phyloP scores from a whole-genome alignment of 2,797 vertebrate species.

The Cirrhinus molitorella region DNA sequence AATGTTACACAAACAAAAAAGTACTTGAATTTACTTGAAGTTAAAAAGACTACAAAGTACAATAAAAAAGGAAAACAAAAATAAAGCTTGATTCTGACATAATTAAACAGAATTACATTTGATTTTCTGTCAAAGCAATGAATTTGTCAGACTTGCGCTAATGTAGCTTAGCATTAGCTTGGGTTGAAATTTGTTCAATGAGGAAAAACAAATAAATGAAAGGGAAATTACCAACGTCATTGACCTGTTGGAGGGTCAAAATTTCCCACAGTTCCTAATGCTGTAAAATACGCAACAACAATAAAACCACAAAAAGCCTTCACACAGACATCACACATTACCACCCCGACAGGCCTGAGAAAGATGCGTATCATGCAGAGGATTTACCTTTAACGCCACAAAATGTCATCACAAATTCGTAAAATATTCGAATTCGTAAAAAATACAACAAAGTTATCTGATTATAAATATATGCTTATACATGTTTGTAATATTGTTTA shows the following conservation, averaged over 20 bases:
- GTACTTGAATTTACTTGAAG: neutral
- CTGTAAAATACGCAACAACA: slow-evolving; percentile 99
- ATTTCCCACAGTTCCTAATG: slow-evolving; percentile 99
- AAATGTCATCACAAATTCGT: neutral
- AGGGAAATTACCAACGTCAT: slow-evolving; percentile 96
- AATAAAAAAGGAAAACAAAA: neutral
- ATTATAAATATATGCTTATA: neutral
- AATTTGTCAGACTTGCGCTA: slow-evolving; percentile 62
- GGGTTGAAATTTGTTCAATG: slow-evolving; percentile 86
- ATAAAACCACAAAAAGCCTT: slow-evolving; percentile 90
- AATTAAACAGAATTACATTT: slow-evolving; percentile 8
- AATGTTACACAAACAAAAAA: slow-evolving; percentile 26
- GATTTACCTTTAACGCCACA: slow-evolving; percentile 14
- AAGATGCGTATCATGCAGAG: slow-evolving; percentile 65
- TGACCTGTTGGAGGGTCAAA: slow-evolving; percentile 96
- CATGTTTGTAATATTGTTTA: neutral
- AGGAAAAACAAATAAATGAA: slow-evolving; percentile 90
- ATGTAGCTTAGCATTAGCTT: slow-evolving; percentile 64
- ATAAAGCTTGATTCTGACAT: slow-evolving; percentile 16
- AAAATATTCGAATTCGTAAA: neutral
- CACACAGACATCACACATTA: slow-evolving; percentile 82
- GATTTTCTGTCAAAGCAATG: slow-evolving; percentile 17
- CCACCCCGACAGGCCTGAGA: slow-evolving; percentile 66
- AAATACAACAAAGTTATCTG: neutral
- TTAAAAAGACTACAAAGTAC: neutral